Conservation (phyloP, 1,140 invertebrate genomes). For the Berghia stephanieae region DNA sequence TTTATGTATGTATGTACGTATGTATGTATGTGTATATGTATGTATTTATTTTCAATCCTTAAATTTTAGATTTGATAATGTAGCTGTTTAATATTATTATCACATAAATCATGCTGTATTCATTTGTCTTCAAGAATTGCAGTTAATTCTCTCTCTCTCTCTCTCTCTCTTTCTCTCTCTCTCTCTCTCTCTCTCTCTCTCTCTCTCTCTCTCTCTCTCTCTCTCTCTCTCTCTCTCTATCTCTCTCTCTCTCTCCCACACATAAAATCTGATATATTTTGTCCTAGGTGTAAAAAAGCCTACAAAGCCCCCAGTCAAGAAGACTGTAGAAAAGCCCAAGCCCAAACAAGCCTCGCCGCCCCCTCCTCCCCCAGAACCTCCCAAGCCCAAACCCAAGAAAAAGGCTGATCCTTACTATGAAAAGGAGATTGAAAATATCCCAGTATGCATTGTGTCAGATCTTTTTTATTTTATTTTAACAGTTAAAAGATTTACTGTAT, state of each 20-base stretch:
- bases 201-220: too few species aligned
- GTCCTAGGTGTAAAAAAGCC: constrained; percentile 28
- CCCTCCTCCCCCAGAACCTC: constrained; percentile 10
- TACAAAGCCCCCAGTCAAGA: background rate
- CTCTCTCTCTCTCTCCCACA: too few species aligned
- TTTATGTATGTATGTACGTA: too few species aligned
- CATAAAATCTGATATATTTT: too few species aligned
- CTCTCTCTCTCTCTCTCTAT: too few species aligned
- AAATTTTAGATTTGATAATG: too few species aligned
- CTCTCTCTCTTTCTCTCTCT: background rate
- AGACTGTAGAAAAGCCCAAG: constrained; percentile 32
- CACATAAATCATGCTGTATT: too few species aligned
- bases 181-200: background rate
- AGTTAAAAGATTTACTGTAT: background rate
- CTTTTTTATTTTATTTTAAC: background rate
- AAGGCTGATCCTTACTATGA: constrained; percentile 64
- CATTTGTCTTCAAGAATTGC: background rate
- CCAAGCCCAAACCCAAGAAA: constrained; percentile 37
- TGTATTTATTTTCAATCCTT: too few species aligned
- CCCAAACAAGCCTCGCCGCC: constrained; percentile 19
- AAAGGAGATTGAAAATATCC: constrained; percentile 61
- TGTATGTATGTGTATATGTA: too few species aligned
- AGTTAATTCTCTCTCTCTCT: background rate
- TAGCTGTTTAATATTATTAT: too few species aligned
- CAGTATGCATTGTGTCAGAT: background rate